Evolutionary conservation across 2,888 invertebrate genomes (phyloP), one percentile per base, ranked within the genome.

Genomic region (Azorinus chamasolen): DNA sequence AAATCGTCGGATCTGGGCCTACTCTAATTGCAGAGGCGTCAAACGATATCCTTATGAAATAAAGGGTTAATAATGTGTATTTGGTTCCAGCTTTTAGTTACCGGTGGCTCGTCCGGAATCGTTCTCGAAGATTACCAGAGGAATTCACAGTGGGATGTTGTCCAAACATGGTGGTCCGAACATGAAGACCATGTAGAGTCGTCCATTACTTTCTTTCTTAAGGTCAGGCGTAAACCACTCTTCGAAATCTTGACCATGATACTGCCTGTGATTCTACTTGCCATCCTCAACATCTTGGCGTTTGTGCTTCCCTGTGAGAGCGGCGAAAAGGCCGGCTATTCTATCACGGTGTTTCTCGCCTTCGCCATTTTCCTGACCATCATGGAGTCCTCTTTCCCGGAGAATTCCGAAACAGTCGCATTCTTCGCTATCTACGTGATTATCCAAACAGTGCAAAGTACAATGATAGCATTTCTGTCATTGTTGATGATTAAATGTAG

Each of bases 351-450:
- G 20, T 70, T 76, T 24, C 59, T 80, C 32, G 65, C 80, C 0
- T 70, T 77, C n/a, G 76, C 76, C 18, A 72, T 79, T 0, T 79
- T 75, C 55, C 39, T 79, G 22, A 69, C 75, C 2, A 75, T 79
- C 12, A 57, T 76, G 14, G 57, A 70, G 1, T 41, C 64, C 4
- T 51, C 53, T 4, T 48, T 80, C 10, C 80, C 80, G 1, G 25
- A 53, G 39, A 77, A 76, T 41, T 76, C 80, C 6, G 80, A 80
- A 5, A 55, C 39, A 3, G 46, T 80, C 14, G 59, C 80, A 8
- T n/a, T 66, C 8, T 48, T 80, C 27, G 50, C 70, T 5, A 50
- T 62, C n/a, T 80, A 76, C 55, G 46, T 80, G 12, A 58, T 75
- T 14, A 64, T 64, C n/a, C 69, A 58, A 32, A 69, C 69, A 0